Conservation (phyloP, 1,140 invertebrate genomes). For the Drosophila auraria region DNA sequence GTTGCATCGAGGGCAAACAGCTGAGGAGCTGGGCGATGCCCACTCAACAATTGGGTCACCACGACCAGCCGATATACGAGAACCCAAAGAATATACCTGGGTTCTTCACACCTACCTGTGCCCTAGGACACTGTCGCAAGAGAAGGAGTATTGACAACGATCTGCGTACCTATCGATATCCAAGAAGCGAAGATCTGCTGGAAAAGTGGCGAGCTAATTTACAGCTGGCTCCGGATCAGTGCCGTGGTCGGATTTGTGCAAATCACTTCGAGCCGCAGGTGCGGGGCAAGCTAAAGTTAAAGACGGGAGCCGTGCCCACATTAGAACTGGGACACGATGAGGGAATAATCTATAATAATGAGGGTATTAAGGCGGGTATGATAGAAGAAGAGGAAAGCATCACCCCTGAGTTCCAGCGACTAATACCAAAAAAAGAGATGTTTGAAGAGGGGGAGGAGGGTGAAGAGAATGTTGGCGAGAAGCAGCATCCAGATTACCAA, state of each 20-base stretch:
- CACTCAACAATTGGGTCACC: conserved; percentile 69
- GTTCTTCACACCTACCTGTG: conserved; percentile 74
- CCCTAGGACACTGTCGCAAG: conserved; percentile 67
- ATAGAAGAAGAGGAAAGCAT: conserved; percentile 37
- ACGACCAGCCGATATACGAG: conserved; percentile 67
- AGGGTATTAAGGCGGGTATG: conserved; percentile 62
- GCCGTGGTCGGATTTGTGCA: conserved; percentile 72
- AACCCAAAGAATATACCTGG: conserved; percentile 79
- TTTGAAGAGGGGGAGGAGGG: conserved; percentile 45
- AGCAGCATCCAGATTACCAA: conserved; percentile 11
- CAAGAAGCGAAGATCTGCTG: conserved; percentile 62
- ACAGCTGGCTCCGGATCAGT: conserved; percentile 54
- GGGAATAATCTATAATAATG: conserved; percentile 63
- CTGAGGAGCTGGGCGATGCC: conserved; percentile 76
- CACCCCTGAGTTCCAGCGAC: conserved; percentile 8
- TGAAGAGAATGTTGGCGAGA: conserved; percentile 1
- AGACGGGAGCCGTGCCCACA: conserved; percentile 74
- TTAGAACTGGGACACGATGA: conserved; percentile 75
- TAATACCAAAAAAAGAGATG: conserved; percentile 29
- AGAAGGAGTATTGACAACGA: conserved; percentile 71
- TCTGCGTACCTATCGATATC: conserved; percentile 73
- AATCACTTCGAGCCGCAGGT: conserved; percentile 76
- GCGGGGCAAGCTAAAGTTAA: conserved; percentile 73
- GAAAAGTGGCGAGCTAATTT: conserved; percentile 78
- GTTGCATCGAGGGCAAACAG: conserved; percentile 76